Evolutionary conservation across 2,888 invertebrate species (phyloP).

Genomic region (Abrostola triplasia): DNA sequence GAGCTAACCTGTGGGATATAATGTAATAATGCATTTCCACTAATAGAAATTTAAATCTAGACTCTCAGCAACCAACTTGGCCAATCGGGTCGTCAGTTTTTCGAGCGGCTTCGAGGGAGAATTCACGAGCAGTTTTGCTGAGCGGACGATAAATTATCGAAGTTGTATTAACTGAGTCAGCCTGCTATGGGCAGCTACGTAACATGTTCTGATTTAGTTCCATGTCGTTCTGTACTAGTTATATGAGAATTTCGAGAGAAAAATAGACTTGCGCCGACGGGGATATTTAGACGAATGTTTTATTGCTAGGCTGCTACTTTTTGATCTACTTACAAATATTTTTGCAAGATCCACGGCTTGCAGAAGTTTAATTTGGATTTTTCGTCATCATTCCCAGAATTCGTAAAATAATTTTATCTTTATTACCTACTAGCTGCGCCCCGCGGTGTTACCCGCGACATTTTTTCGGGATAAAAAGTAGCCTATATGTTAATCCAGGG

Average conservation of each 20-base stretch:
- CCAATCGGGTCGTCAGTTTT: neutral
- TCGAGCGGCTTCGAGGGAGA: conserved; percentile 29
- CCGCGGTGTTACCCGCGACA: no score
- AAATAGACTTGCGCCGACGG: conserved; percentile 21
- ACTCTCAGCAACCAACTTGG: neutral
- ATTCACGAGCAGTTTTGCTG: conserved; percentile 50
- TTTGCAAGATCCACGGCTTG: no score
- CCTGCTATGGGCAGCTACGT: conserved; percentile 37
- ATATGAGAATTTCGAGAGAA: conserved; percentile 35
- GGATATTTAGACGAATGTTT: conserved; percentile 10
- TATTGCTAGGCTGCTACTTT: conserved; percentile 19
- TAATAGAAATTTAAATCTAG: no score
- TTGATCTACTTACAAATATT: neutral
- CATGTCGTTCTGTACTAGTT: conserved; percentile 21
- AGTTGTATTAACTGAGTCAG: conserved; percentile 54
- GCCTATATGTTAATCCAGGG: no score
- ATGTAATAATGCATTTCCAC: no score
- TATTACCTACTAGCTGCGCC: no score
- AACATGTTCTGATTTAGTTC: conserved; percentile 29
- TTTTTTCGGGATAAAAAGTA: no score
- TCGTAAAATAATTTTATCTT: no score
- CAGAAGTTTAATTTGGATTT: no score
- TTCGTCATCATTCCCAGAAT: no score
- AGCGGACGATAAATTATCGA: conserved; percentile 61
- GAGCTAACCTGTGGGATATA: no score